These are phyloP conservation scores for Corythoichthys haematopterus DNA, from an alignment of 2,113 vertebrate species.

Conservation along the genomic window DNA sequence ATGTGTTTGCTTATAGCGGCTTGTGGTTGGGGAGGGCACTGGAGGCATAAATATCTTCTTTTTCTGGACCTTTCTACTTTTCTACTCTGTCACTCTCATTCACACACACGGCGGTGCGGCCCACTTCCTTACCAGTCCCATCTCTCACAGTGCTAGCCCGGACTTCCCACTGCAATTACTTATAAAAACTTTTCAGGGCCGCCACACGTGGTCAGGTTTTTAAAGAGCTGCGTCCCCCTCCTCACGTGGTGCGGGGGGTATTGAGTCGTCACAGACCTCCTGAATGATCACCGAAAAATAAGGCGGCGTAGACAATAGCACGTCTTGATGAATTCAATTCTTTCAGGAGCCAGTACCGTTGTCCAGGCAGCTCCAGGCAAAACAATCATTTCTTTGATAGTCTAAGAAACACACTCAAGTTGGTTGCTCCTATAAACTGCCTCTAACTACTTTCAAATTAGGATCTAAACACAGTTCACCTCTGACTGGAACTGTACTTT, in stretches of 20 bases:
- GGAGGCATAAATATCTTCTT: constrained; percentile 57
- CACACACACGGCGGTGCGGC: constrained; percentile 70
- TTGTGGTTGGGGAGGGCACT: constrained; percentile 19
- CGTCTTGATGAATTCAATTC: constrained; percentile 84
- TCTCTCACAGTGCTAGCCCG: constrained; percentile 64
- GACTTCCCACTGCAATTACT: constrained; percentile 83
- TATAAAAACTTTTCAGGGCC: constrained; percentile 79
- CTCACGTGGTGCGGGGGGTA: constrained; percentile 74
- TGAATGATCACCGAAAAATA: constrained; percentile 82
- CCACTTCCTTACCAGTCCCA: constrained; percentile 78
- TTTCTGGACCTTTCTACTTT: constrained; percentile 66
- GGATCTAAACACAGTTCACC: constrained; percentile 62
- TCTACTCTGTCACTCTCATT: constrained; percentile 70
- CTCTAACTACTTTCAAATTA: constrained; percentile 61
- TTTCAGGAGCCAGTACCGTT: constrained; percentile 79
- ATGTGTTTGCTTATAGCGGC: constrained; percentile 53
- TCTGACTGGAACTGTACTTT: constrained; percentile 49
- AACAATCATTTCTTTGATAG: constrained; percentile 79
- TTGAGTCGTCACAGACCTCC: constrained; percentile 82
- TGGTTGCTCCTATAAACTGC: constrained; percentile 58
- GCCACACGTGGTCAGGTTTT: constrained; percentile 80
- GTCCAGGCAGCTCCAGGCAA: constrained; percentile 76
- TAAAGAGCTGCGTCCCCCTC: constrained; percentile 75
- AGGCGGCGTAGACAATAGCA: constrained; percentile 77
- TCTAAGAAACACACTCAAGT: constrained; percentile 63